A percentile compares a stretch with the other conserved stretches of the same genome.
phyloP scores from a whole-genome alignment of 1,140 invertebrate species.

The Gryllus bimaculatus region DNA sequence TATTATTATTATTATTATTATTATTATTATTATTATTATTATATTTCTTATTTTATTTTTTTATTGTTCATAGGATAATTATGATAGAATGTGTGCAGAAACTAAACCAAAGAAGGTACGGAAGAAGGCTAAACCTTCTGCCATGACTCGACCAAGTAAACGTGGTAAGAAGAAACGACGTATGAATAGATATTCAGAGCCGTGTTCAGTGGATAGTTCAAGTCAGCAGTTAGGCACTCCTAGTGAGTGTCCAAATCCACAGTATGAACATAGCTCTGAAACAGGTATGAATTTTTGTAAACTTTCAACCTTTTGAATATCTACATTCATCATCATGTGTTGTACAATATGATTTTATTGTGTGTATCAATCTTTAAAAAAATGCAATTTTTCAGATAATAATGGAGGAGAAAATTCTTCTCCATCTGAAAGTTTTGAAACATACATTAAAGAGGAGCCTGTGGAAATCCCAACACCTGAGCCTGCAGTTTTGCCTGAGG shows the following conservation, averaged over 20 bases:
- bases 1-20: too few relatives aligned
- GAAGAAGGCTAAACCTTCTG: slow-evolving; percentile 62
- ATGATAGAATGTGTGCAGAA: slow-evolving; percentile 58
- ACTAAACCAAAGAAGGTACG: slow-evolving; percentile 69
- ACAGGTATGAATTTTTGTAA: neutral
- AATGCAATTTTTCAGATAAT: neutral
- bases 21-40: too few relatives aligned
- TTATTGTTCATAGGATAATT: slow-evolving; percentile 51
- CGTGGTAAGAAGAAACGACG: slow-evolving; percentile 63
- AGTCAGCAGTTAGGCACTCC: neutral
- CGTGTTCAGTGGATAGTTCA: neutral
- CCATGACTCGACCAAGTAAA: slow-evolving; percentile 53
- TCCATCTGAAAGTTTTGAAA: slow-evolving; percentile 9
- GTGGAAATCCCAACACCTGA: neutral
- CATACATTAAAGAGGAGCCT: slow-evolving; percentile 9
- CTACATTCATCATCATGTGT: too few relatives aligned
- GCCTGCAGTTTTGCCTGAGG: neutral
- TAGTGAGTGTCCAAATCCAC: neutral
- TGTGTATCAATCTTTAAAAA: too few relatives aligned
- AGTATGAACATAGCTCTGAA: neutral
- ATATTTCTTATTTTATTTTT: too few relatives aligned
- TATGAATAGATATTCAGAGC: slow-evolving; percentile 35
- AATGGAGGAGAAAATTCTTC: neutral
- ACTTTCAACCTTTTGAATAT: neutral
- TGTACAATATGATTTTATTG: too few relatives aligned